A percentile compares a stretch with the other conserved stretches of the same genome.
Conservation (phyloP, 1,140 invertebrate species). For the Pseudoatta argentina region DNA sequence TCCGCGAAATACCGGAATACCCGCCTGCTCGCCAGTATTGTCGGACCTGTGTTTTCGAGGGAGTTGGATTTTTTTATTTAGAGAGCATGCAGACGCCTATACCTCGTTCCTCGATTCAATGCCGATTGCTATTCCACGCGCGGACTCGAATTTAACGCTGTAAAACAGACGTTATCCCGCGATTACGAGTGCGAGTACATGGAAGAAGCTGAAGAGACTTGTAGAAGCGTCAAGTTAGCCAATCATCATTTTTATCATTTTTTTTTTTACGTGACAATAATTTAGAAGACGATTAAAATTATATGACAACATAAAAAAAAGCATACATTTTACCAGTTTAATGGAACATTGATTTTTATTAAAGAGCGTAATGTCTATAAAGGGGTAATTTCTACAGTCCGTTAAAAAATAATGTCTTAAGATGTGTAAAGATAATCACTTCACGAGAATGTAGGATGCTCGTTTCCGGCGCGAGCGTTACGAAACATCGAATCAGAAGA, state of each 20-base stretch:
- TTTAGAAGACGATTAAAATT: constrained; percentile 10
- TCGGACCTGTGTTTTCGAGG: constrained; percentile 75
- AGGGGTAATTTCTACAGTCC: constrained; percentile 9
- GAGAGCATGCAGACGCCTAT: constrained; percentile 66
- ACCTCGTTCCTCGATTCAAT: constrained; percentile 43
- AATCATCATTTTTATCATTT: background rate
- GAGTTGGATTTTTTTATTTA: constrained; percentile 80
- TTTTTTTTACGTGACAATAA: background rate
- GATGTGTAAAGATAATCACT: constrained; percentile 45
- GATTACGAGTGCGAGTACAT: constrained; percentile 65
- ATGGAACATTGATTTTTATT: constrained; percentile 14
- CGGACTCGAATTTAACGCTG: constrained; percentile 72
- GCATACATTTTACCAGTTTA: background rate
- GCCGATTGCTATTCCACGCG: constrained; percentile 55
- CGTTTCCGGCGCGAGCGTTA: constrained; percentile 52
- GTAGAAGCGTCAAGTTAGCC: constrained; percentile 13
- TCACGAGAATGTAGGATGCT: background rate
- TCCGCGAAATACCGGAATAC: constrained; percentile 71
- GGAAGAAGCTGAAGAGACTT: constrained; percentile 40
- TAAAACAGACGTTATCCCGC: constrained; percentile 75
- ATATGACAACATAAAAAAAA: background rate
- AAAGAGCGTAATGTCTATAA: background rate
- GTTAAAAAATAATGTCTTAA: constrained; percentile 9
- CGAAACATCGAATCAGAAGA: constrained; percentile 61
- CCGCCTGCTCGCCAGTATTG: constrained; percentile 73